phyloP scores from a whole-genome alignment of 2,888 invertebrate genomes.

The Pseudanteris insignis region DNA sequence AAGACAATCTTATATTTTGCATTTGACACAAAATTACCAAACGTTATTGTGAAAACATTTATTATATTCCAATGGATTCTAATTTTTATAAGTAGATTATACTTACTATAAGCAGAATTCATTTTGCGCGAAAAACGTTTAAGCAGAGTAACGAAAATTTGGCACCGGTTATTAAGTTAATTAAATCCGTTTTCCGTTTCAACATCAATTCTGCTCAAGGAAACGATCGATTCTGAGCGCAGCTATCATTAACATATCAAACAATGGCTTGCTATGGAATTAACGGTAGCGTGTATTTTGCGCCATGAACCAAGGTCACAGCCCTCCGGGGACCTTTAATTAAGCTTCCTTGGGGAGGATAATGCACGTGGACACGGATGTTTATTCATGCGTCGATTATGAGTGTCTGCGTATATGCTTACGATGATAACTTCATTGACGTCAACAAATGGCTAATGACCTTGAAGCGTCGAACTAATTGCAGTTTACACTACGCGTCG shows the following conservation, averaged over 20 bases:
- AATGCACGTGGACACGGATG: slow-evolving; percentile 12
- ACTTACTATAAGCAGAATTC: too few relatives aligned
- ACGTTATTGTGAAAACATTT: too few relatives aligned
- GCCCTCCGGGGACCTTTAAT: slow-evolving; percentile 28
- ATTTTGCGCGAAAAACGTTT: too few relatives aligned
- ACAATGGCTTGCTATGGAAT: slow-evolving; percentile 18
- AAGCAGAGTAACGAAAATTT: too few relatives aligned
- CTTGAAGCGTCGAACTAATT: slow-evolving; percentile 32
- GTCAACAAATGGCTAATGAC: slow-evolving; percentile 36
- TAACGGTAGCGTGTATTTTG: slow-evolving; percentile 14
- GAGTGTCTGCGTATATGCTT: slow-evolving; percentile 7
- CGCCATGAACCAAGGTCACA: slow-evolving; percentile 29
- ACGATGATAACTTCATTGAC: slow-evolving; percentile 29
- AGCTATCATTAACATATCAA: slow-evolving; percentile 12
- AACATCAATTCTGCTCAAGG: too few relatives aligned
- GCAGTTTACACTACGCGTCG: slow-evolving; percentile 26
- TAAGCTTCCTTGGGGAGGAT: slow-evolving; percentile 24
- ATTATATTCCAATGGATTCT: too few relatives aligned
- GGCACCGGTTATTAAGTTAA: too few relatives aligned
- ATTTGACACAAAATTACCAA: too few relatives aligned
- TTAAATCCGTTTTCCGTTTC: too few relatives aligned
- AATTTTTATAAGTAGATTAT: too few relatives aligned
- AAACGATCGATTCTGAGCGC: neutral
- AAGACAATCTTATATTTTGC: too few relatives aligned
- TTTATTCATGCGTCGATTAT: slow-evolving; percentile 34